Conservation (phyloP, 2,797 vertebrate genomes). For the Arnoldichthys spilopterus region DNA sequence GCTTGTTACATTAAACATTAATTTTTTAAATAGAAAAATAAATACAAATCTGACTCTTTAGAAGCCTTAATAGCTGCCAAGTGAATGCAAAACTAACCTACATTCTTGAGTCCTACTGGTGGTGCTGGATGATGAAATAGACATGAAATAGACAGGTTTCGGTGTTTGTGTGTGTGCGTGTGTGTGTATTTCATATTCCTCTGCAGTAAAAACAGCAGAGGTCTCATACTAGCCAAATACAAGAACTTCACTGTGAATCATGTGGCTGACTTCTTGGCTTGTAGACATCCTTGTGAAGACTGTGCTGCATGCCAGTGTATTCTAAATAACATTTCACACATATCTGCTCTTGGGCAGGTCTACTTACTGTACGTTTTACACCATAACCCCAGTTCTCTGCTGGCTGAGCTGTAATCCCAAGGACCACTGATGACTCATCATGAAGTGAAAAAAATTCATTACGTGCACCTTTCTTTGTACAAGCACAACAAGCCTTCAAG, state of each 20-base stretch:
- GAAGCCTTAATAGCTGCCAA: too few relatives aligned
- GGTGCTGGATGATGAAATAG: neutral
- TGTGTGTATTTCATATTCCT: neutral
- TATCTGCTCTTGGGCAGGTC: neutral
- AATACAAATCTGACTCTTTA: too few relatives aligned
- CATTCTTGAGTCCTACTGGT: too few relatives aligned
- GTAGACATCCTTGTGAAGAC: neutral
- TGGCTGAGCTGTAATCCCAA: constrained; percentile 18
- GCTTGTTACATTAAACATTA: too few relatives aligned
- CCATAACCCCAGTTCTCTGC: constrained; percentile 3
- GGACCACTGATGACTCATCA: constrained; percentile 35
- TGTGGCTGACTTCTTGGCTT: neutral
- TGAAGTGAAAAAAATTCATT: constrained; percentile 36
- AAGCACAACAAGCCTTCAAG: neutral
- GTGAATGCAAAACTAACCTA: too few relatives aligned
- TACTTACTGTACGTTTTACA: neutral
- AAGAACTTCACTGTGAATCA: too few relatives aligned
- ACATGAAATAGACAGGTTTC: too few relatives aligned
- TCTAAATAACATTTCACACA: neutral
- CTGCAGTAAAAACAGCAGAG: neutral
- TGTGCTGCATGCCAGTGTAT: neutral
- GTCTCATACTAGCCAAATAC: too few relatives aligned
- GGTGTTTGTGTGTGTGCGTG: too few relatives aligned
- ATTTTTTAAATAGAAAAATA: too few relatives aligned
- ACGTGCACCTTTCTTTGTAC: constrained; percentile 21